These are phyloP conservation scores for Ruditapes philippinarum DNA, from an alignment of 1,140 invertebrate genomes.

Conservation along the genomic window DNA sequence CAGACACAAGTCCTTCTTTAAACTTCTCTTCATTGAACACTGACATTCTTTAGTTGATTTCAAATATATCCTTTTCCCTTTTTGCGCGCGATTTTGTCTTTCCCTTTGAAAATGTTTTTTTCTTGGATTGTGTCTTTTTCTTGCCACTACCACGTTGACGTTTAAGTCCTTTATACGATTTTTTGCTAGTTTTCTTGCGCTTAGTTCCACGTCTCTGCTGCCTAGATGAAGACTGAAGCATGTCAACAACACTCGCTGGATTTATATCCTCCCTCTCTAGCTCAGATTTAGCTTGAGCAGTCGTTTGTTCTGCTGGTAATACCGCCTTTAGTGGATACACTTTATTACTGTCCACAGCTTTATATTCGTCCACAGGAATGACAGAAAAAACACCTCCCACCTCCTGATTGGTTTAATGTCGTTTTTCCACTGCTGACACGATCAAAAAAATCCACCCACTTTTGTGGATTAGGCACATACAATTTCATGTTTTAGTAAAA, in stretches of 20 bases:
- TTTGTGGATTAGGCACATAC: constrained; percentile 54
- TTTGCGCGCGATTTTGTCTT: background rate
- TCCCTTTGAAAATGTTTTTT: background rate
- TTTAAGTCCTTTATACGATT: background rate
- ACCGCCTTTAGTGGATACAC: constrained; percentile 29
- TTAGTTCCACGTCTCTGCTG: background rate
- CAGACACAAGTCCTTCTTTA: constrained; percentile 16
- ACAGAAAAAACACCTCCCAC: background rate
- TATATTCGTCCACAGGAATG: constrained; percentile 16
- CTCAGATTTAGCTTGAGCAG: constrained; percentile 56
- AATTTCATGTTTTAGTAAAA: constrained; percentile 35
- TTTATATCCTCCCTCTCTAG: constrained; percentile 24
- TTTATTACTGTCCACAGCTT: background rate
- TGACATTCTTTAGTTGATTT: constrained; percentile 20
- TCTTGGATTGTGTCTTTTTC: background rate
- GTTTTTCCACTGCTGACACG: constrained; percentile 6
- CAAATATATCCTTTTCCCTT: background rate
- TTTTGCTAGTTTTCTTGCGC: background rate
- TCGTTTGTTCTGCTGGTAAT: constrained; percentile 61
- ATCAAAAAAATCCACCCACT: constrained; percentile 43
- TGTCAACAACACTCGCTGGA: background rate
- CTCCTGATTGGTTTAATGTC: constrained; percentile 8
- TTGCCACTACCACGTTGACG: background rate
- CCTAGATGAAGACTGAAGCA: constrained; percentile 10
- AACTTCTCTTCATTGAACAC: constrained; percentile 26